phyloP scores from a whole-genome alignment of 2,113 vertebrate genomes.

The Myrmecophaga tridactyla region DNA sequence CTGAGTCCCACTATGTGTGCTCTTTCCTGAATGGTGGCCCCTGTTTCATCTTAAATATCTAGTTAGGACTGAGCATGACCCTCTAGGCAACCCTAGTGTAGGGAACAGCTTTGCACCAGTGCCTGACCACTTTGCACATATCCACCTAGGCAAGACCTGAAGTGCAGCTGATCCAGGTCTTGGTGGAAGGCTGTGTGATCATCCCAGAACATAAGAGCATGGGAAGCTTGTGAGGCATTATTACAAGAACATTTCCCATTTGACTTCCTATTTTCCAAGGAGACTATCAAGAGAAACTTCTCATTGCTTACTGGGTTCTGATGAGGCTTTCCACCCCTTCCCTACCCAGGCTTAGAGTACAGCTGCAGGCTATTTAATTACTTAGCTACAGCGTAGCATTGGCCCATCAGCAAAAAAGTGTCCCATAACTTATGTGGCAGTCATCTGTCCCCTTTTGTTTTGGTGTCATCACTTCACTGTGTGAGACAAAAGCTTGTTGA shows the following conservation, averaged over 20 bases:
- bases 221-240: background rate
- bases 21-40: background rate
- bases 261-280: background rate
- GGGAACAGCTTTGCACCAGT: too few relatives aligned
- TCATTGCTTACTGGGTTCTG: background rate
- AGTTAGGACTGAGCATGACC: background rate
- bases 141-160: background rate
- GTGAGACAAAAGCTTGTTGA: background rate
- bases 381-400: background rate
- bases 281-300: background rate
- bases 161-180: background rate
- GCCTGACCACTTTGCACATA: background rate
- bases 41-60: background rate
- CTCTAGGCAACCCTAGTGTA: background rate
- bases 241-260: background rate
- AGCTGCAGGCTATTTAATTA: background rate
- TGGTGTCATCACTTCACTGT: background rate
- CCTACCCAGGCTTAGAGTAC: too few relatives aligned
- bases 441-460: background rate
- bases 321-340: background rate
- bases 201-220: background rate
- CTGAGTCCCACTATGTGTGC: background rate
- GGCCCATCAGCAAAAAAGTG: background rate
- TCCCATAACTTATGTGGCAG: background rate
- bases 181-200: background rate